phyloP scores from a whole-genome alignment of 2,797 vertebrate genomes.

The Odontamblyopus rebecca region DNA sequence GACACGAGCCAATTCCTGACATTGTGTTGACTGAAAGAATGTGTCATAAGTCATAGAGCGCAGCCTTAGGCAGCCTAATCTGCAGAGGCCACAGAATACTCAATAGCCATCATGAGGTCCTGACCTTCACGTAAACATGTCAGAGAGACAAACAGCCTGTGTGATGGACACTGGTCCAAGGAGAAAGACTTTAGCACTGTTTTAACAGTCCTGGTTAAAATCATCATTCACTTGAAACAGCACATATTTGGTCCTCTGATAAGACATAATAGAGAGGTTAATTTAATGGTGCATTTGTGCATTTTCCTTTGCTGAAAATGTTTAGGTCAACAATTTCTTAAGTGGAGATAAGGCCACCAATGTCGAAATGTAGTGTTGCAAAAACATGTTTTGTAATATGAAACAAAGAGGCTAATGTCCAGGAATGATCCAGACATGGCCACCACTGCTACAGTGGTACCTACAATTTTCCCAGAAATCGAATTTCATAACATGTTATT shows the following conservation, averaged over 20 bases:
- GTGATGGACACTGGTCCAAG: slow-evolving; percentile 31
- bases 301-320: neutral
- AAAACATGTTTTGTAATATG: slow-evolving; percentile 34
- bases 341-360: slow-evolving; percentile 32
- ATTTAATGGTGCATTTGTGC: neutral
- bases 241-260: neutral
- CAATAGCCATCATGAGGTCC: slow-evolving; percentile 45
- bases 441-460: neutral
- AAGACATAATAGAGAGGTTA: neutral
- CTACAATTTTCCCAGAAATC: neutral
- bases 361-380: slow-evolving; percentile 21
- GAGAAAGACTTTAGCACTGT: neutral
- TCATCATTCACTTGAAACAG: neutral
- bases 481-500: slow-evolving; percentile 19
- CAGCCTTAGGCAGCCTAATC: slow-evolving; percentile 43
- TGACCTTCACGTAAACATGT: slow-evolving; percentile 61
- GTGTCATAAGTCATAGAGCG: slow-evolving; percentile 34
- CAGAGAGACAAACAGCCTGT: slow-evolving; percentile 41
- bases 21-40: slow-evolving; percentile 45
- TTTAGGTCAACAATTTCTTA: slow-evolving; percentile 23
- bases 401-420: slow-evolving; percentile 36
- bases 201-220: neutral
- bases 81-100: slow-evolving; percentile 41
- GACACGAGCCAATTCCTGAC: slow-evolving; percentile 15
- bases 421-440: slow-evolving; percentile 10